phyloP scores from a whole-genome alignment of 2,888 invertebrate species.

The Willowsia nigromaculata region DNA sequence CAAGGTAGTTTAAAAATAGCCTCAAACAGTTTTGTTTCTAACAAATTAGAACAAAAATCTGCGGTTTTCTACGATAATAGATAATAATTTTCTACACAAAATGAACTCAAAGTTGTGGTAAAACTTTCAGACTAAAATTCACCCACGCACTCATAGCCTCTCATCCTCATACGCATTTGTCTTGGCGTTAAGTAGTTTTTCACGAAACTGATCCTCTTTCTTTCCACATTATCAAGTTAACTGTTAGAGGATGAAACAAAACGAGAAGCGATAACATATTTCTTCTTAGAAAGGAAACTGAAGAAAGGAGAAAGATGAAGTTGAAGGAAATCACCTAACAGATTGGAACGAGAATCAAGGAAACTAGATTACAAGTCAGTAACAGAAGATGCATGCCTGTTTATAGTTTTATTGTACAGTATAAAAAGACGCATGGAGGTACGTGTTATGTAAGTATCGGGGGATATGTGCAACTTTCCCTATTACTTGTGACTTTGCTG shows the following conservation, averaged over 20 bases:
- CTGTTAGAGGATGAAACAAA: conserved; percentile 13
- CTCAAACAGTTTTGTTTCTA: background rate
- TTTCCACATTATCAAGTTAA: background rate
- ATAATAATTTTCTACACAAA: background rate
- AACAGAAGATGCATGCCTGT: background rate
- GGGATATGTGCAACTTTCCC: too few relatives aligned
- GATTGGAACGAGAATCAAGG: conserved; percentile 44
- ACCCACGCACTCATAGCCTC: background rate
- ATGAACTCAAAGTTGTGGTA: background rate
- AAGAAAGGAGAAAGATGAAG: conserved; percentile 44
- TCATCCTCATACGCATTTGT: conserved; percentile 1
- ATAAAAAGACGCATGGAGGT: too few relatives aligned
- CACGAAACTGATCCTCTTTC: background rate
- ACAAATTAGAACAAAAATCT: background rate
- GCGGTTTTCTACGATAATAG: background rate
- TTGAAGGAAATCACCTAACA: conserved; percentile 49
- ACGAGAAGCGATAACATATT: conserved; percentile 34
- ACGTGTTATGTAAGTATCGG: too few relatives aligned
- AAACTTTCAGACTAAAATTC: background rate
- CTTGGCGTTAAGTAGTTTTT: background rate
- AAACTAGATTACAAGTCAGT: conserved; percentile 38
- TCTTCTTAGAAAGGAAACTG: conserved; percentile 35
- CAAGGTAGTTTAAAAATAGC: background rate
- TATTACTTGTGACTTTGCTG: background rate
- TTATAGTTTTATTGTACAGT: too few relatives aligned